phyloP scores from a whole-genome alignment of 35 echinoderm and acorn worm species.

The Patiria miniata region DNA sequence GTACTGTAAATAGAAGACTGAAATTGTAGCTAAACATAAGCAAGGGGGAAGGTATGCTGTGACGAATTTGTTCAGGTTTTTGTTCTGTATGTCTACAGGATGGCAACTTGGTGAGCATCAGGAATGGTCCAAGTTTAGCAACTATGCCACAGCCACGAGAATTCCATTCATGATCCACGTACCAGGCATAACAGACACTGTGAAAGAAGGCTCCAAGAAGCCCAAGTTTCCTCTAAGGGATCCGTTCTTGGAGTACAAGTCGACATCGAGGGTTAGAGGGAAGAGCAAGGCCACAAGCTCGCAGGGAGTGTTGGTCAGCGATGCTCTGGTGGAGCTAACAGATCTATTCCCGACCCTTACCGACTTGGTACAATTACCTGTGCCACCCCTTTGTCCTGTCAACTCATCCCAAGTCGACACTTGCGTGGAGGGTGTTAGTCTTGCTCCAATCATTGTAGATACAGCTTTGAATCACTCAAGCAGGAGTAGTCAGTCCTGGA shows the following conservation, averaged over 20 bases:
- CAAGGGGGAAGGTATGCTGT: no score
- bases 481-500: slow-evolving; percentile 13
- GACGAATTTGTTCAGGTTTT: background rate
- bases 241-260: slow-evolving; percentile 25
- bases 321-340: slow-evolving; percentile 76
- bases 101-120: slow-evolving; percentile 96
- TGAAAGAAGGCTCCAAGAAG: background rate
- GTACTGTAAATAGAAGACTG: no score
- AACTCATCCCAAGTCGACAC: slow-evolving; percentile 57
- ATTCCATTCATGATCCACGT: slow-evolving; percentile 89
- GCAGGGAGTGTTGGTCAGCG: background rate
- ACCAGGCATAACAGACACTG: slow-evolving; percentile 68
- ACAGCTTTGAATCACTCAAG: background rate
- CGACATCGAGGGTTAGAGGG: background rate
- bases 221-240: slow-evolving; percentile 67
- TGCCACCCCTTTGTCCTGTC: slow-evolving; percentile 65
- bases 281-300: background rate
- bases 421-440: slow-evolving; percentile 81
- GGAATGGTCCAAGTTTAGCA: slow-evolving; percentile 85
- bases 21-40: no score
- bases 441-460: slow-evolving; percentile 58
- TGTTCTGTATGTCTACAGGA: slow-evolving; percentile 37
- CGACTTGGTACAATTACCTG: slow-evolving; percentile 56
- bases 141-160: slow-evolving; percentile 71
- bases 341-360: slow-evolving; percentile 84